Base-by-base conservation (phyloP, 2,797 vertebrate species). In the Brachyrhaphis roseni region DNA sequence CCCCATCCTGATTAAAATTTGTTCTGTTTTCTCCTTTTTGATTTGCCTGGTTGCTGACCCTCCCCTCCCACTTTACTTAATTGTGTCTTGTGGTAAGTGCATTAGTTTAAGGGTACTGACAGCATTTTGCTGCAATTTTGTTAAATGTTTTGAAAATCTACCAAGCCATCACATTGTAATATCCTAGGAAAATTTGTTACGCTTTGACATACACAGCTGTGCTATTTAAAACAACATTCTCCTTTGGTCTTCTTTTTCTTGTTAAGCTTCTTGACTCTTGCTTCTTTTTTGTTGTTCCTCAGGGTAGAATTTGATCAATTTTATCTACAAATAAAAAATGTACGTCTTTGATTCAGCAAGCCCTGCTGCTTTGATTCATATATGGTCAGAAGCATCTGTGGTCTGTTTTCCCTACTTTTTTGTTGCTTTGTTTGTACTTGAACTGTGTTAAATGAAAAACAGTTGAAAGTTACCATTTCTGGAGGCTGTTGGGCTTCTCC, bases 31-130 rank as follows among this genome's bases (percentile, higher is more conserved):
- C 96, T 98, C 97, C 90, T 87, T 97, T 97, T 97, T 98, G 90
- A 94, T 98, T 95, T 96, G 95, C 97, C 97, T 95, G 98, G 98
- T 98, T 98, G 97, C 97, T 95, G 98, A 98, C 94, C 96, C 95
- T 96, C 97, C 95, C 97, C 97, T 96, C 97, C 97, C 95, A 97
- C 97, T 98, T 98, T 98, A 97, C 97, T 98, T 99, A 95, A 97
- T 98, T 99, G 96, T 99, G 97, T 99, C 93, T 98, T 98, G 97
- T 99, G 98, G 98, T 99, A 99, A 99, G 98, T 99, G 98, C 91
- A 95, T 90, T 95, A 95, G 96, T 97, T 91, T 95, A 89, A 96
- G 96, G 96, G 96, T 91, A 85, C 85, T 51, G 95, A 94, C 92
- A 90, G 75, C 88, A 88, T 83, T 95, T 82, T n/a, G 94, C 91